These are phyloP conservation scores for Motacilla tschutschensis DNA, from an alignment of 2,113 vertebrate species.

Conservation along the genomic window DNA sequence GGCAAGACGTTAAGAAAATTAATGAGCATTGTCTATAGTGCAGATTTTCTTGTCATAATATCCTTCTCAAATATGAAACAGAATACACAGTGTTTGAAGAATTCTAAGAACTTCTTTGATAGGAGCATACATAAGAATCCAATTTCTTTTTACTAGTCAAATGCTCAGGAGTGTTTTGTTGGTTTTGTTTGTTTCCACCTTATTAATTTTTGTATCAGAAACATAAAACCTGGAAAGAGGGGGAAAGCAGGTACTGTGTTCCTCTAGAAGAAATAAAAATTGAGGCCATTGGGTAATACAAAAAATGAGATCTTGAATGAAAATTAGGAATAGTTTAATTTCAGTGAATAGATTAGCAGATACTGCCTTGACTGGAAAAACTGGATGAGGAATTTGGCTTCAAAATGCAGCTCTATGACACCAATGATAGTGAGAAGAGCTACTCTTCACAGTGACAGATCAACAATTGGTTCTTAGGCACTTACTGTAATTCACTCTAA, in stretches of 20 bases:
- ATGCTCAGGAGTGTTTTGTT: not conserved
- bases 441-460: not conserved
- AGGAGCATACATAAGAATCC: not conserved
- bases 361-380: not conserved
- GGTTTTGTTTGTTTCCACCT: not conserved
- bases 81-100: not conserved
- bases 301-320: not conserved
- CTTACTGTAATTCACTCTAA: not conserved
- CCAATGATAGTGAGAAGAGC: not conserved
- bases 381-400: not conserved
- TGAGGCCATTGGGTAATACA: accelerated
- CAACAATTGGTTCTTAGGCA: not conserved
- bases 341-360: not conserved
- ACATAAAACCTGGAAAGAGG: not conserved
- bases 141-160: not conserved
- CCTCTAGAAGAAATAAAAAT: not conserved
- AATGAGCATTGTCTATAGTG: not conserved
- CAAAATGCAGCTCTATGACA: not conserved
- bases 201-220: not conserved
- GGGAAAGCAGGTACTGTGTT: not conserved
- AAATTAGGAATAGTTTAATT: not conserved
- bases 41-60: not conserved
- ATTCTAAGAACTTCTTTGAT: not conserved
- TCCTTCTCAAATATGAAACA: not conserved
- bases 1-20: not conserved